Evolutionary conservation across 2,797 vertebrate species (phyloP).

Genomic region (Mormyrus proboscirostris): DNA sequence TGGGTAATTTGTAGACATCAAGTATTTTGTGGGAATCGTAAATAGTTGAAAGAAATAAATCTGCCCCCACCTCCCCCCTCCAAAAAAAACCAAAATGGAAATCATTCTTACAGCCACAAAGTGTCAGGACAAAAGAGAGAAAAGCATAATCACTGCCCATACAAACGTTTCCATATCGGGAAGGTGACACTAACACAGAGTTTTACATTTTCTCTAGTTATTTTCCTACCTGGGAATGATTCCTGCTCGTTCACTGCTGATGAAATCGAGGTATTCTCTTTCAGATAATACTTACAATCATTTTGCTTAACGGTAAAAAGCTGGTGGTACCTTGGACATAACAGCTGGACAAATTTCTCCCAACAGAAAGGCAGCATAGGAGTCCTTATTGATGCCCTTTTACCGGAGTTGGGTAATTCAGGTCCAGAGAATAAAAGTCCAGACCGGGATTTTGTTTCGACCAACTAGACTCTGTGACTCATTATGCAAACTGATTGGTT

Average conservation of each 20-base stretch:
- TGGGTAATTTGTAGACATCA: conserved; percentile 23
- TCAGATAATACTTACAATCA: neutral
- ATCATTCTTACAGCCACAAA: conserved; percentile 27
- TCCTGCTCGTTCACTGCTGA: conserved; percentile 10
- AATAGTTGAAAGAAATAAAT: conserved; percentile 31
- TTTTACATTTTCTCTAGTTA: conserved; percentile 33
- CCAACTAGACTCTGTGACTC: too few species aligned
- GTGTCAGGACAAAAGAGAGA: conserved; percentile 19
- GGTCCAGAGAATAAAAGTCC: neutral
- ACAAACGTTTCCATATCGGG: conserved; percentile 50
- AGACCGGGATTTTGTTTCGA: neutral
- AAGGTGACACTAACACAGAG: conserved; percentile 30
- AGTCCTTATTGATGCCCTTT: neutral
- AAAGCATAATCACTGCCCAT: conserved; percentile 39
- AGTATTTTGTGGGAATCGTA: conserved; percentile 33
- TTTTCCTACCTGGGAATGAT: conserved; percentile 20
- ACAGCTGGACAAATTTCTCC: neutral
- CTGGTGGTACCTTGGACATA: neutral
- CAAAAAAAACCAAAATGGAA: neutral
- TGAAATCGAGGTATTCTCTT: neutral
- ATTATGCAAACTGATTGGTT: too few species aligned
- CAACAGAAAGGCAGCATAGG: neutral
- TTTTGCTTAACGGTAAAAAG: neutral
- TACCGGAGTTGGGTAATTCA: neutral
- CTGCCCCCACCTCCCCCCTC: too few species aligned